phyloP scores from a whole-genome alignment of 2,113 vertebrate species.

The Peromyscus maniculatus region DNA sequence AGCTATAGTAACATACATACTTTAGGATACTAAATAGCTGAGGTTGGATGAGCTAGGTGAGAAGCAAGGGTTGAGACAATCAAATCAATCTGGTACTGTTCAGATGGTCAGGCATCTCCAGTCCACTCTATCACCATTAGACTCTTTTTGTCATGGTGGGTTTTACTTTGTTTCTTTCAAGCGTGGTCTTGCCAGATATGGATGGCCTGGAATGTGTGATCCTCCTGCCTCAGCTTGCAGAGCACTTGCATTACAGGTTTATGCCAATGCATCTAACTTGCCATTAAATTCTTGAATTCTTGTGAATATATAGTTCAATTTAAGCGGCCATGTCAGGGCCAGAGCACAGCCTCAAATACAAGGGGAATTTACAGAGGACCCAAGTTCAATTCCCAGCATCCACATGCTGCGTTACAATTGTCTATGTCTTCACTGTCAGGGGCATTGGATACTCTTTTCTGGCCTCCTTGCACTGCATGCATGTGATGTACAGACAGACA shows the following conservation, averaged over 20 bases:
- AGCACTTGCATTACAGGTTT: not conserved
- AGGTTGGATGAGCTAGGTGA: slow-evolving; percentile 36
- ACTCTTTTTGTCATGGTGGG: not conserved
- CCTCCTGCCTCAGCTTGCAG: not conserved
- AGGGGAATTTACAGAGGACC: not conserved
- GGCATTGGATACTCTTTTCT: not conserved
- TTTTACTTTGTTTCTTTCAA: not conserved
- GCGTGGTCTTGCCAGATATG: not conserved
- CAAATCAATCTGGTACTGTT: not conserved
- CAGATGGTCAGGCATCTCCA: slow-evolving; percentile 28
- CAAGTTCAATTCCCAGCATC: not conserved
- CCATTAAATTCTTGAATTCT: slow-evolving; percentile 15
- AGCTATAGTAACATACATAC: not conserved
- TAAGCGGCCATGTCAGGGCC: not conserved
- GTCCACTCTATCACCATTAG: not conserved
- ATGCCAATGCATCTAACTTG: not conserved
- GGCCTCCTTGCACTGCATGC: not conserved
- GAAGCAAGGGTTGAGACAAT: slow-evolving; percentile 35
- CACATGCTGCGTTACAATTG: not conserved
- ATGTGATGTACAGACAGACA: not conserved
- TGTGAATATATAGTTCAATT: not conserved
- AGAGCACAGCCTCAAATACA: not conserved
- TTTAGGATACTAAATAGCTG: slow-evolving; percentile 22
- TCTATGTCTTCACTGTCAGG: not conserved
- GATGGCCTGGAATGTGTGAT: not conserved